phyloP scores from a whole-genome alignment of 53 echinoderm and acorn worm genomes.

The Paracentrotus lividus region DNA sequence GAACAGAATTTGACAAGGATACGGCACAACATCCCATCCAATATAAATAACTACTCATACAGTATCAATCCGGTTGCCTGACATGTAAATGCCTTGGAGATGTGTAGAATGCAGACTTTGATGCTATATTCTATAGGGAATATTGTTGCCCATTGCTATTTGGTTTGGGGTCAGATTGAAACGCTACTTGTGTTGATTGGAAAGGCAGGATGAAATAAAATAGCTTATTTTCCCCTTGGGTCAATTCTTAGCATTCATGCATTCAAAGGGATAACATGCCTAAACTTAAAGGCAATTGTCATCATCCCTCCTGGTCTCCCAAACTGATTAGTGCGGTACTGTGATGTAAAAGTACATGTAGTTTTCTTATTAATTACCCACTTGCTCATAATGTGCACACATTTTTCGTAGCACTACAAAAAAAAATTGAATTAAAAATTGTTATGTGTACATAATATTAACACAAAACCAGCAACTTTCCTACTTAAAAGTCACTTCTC shows the following conservation, averaged over 20 bases:
- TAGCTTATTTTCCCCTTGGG: conserved; percentile 40
- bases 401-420: too few relatives aligned
- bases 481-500: too few relatives aligned
- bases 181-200: conserved; percentile 8
- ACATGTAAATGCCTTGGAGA: neutral
- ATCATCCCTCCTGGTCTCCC: neutral
- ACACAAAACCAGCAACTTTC: too few relatives aligned
- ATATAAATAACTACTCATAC: neutral
- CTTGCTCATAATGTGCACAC: neutral
- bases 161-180: neutral
- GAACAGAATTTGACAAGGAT: neutral
- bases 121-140: neutral
- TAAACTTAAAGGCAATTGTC: conserved; percentile 3
- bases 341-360: neutral
- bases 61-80: neutral
- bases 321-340: neutral
- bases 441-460: too few relatives aligned
- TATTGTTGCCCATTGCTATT: neutral
- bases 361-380: neutral
- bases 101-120: neutral
- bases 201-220: conserved; percentile 48
- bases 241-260: conserved; percentile 49
- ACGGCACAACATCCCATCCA: neutral
- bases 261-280: conserved; percentile 41
- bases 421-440: too few relatives aligned